Evolutionary conservation across 1,140 invertebrate species (phyloP).

Genomic region (Drosophila tropicalis): DNA sequence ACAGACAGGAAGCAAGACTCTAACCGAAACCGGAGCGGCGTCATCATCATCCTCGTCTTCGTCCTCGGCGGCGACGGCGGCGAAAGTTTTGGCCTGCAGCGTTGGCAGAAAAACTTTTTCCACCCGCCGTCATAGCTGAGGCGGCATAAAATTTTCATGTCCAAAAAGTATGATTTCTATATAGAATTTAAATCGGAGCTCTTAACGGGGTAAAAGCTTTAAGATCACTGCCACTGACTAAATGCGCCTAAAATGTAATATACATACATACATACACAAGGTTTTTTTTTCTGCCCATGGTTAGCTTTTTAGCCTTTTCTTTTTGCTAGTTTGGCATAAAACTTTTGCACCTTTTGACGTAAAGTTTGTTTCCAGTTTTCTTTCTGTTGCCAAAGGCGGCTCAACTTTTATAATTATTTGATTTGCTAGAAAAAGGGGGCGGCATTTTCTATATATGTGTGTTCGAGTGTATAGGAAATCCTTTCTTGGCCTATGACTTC

Average conservation of each 20-base stretch:
- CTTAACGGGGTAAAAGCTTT: slow-evolving; percentile 39
- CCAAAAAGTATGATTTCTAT: slow-evolving; percentile 67
- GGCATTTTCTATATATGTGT: neutral
- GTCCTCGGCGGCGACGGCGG: slow-evolving; percentile 26
- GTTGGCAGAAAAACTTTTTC: slow-evolving; percentile 68
- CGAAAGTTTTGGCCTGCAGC: slow-evolving; percentile 71
- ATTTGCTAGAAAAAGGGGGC: slow-evolving; percentile 54
- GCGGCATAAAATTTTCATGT: slow-evolving; percentile 65
- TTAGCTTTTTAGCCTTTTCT: slow-evolving; percentile 2
- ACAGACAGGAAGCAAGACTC: slow-evolving; percentile 33
- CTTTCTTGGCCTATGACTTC: slow-evolving; percentile 12
- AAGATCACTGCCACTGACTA: slow-evolving; percentile 59
- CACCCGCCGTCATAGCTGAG: slow-evolving; percentile 41
- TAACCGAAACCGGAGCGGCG: slow-evolving; percentile 3
- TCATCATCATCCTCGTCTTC: neutral
- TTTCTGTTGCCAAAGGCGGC: slow-evolving; percentile 36
- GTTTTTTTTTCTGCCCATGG: neutral
- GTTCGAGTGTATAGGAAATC: neutral
- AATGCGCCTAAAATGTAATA: slow-evolving; percentile 70
- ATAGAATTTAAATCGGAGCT: slow-evolving; percentile 42
- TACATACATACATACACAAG: neutral
- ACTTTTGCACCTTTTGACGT: slow-evolving; percentile 71
- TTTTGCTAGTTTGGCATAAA: slow-evolving; percentile 58
- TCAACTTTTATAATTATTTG: slow-evolving; percentile 77
- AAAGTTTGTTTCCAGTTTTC: slow-evolving; percentile 64